Base-by-base conservation (phyloP, 1,140 invertebrate species). In the Panonychus citri region DNA sequence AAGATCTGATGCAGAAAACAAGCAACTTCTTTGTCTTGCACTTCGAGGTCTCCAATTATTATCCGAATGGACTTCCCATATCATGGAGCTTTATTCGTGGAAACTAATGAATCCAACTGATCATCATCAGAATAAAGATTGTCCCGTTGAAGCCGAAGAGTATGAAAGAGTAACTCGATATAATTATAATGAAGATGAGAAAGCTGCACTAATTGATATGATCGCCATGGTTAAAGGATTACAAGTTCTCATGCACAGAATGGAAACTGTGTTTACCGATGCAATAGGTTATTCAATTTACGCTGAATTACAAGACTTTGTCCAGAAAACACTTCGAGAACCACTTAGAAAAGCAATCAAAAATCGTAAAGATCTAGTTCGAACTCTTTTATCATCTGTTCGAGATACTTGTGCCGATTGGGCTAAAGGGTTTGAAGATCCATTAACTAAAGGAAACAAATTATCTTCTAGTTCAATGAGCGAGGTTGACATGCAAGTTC, bases 161-260 rank as follows among this genome's bases (percentile, higher is more conserved):
- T 99, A 99, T 71, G 95, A 98, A 75, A 76, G 91, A 70, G 89
- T 93, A 1, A 98, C 93, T 0, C 77, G 89, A 26, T 98, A 97
- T 71, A 99, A 99, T 72, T 99, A 98, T 68, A 85, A 81, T 10
- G 83, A 85, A 26, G 88, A 93, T 65, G 95, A 99, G 73, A 98
- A 98, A 69, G 93, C 93, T 73, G 91, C 91, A 7, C 72, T 99
- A 40, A 94, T 99, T 62, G 91, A 98, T 74, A 85, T 96, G 19
- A 95, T 98, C 62, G 89, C 93, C 0, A 97, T 98, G 91, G 95
- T 98, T 61, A 99, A 98, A 74, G 91, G 93, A 2, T 74, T 99
- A 10, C 94, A 99, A 72, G 85, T 94, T 12, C 71, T 98, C 42
- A 91, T 99, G 85, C 82, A 88, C 5, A 75, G 91, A 50, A 96